Evolutionary conservation across 2,113 vertebrate species (phyloP), one percentile per base, ranked within the genome.

Genomic region (Meles meles): DNA sequence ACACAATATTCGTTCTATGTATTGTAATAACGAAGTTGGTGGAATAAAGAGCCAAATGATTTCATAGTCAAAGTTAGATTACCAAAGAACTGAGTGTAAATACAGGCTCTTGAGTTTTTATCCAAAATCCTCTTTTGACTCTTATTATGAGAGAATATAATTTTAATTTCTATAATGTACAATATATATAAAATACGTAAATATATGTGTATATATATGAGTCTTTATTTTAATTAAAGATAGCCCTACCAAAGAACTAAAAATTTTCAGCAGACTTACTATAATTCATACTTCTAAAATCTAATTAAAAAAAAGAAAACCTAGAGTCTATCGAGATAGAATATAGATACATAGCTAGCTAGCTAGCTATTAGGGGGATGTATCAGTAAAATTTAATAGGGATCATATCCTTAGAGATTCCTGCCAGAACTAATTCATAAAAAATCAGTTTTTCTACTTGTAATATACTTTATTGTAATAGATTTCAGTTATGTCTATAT

Each of bases 161-260:
- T 93, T 95, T 84, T 67, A 83, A 93, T 93, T 90, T 88, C 61
- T 77, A 55, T 79, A 90, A 77, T 11, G 42, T 93, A 71, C 44
- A 55, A 83, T n/a, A 85, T 57, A 77, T 72, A 61, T 67, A 88
- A 65, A 84, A 95, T 81, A 88, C 57, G 44, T 83, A 80, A 80
- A 79, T 61, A 91, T 79, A 23, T 52, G 17, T 71, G 20, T 34
- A 61, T 67, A 29, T 74, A 29, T 42, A 65, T 71, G 17, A 42
- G 37, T 86, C 49, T 74, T 55, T 85, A 93, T 59, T 77, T 84
- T 77, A 97, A 74, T 79, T 93, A 88, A 90, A 88, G 39, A 84
- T 71, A 94, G 13, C 57, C 10, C 5, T 94, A 63, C 44, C 29
- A 72, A 92, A 85, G 82, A 85, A 34, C 55, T 93, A 18, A 84